Conservation (phyloP, 2,888 invertebrate species). For the Aradus depressus region DNA sequence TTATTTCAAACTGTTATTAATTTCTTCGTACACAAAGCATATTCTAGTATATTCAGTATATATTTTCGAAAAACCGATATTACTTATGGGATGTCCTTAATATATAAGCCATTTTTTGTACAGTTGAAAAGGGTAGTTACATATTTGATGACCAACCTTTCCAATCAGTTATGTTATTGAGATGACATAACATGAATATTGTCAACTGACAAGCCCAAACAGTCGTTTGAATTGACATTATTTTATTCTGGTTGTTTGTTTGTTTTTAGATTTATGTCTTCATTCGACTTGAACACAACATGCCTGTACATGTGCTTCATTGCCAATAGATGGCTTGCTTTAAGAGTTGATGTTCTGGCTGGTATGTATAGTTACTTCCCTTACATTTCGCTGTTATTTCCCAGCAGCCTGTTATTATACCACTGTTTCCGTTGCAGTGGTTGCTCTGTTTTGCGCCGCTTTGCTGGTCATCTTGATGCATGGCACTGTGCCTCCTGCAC, state of each 20-base stretch:
- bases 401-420: background rate
- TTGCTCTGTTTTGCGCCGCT: constrained; percentile 40
- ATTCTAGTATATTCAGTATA: too few species aligned
- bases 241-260: background rate
- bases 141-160: too few species aligned
- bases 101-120: too few species aligned
- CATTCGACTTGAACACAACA: constrained; percentile 41
- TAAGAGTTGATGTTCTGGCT: constrained; percentile 39
- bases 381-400: background rate
- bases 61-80: too few species aligned
- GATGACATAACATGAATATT: too few species aligned
- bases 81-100: too few species aligned
- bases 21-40: too few species aligned
- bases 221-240: background rate
- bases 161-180: too few species aligned
- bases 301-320: constrained; percentile 41
- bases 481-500: constrained; percentile 40
- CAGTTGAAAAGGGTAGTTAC: too few species aligned
- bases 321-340: constrained; percentile 42
- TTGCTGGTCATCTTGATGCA: constrained; percentile 41
- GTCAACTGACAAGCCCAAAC: too few species aligned
- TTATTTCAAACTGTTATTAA: too few species aligned
- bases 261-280: constrained; percentile 39
- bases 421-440: constrained; percentile 31
- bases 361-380: constrained; percentile 29